Evolutionary conservation across 1,140 invertebrate species (phyloP), one percentile per base, ranked within the genome.

Genomic region (Wasmannia auropunctata): DNA sequence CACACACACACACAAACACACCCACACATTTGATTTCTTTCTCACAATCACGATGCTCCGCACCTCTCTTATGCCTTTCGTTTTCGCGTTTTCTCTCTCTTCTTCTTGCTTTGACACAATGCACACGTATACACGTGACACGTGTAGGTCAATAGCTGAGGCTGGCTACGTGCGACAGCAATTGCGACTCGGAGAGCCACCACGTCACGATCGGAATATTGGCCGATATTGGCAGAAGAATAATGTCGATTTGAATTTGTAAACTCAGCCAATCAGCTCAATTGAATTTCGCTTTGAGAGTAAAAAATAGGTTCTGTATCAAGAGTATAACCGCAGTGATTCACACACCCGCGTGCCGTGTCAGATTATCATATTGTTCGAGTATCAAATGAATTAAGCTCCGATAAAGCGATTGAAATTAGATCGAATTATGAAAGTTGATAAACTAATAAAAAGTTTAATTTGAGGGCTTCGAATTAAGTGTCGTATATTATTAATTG

Each of bases 401-500:
- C 0, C 3, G 37, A 63, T 40, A 25, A 63, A 43, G 4, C 16
- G 43, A 67, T 51, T 22, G 1, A 67, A 67, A 7, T 65, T 49
- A 51, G 16, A 79, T 79, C 49, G 10, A 65, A 16, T 65, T 46
- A 51, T n/a, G 51, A 51, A 51, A 51, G 14, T 25, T 67, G 16
- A 67, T 25, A 1, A n/a, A 8, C 49, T 40, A 60, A 74, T 74
- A 11, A 16, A 76, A 14, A n/a, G n/a, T 22, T 60, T 77, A 16
- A 77, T 51, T 67, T 25, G 22, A 34, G 8, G 28, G 43, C 8
- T 69, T 67, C 28, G 69, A 37, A 54, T 31, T 65, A 14, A 79
- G 46, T 51, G 14, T 69, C 51, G 28, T 28, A 46, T 67, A 79
- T 51, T 63, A 54, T 54, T n/a, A n/a, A n/a, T 19, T 77, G 25